Evolutionary conservation across 1,140 invertebrate genomes (phyloP), one percentile per base, ranked within the genome.

Genomic region (Contarinia nasturtii): DNA sequence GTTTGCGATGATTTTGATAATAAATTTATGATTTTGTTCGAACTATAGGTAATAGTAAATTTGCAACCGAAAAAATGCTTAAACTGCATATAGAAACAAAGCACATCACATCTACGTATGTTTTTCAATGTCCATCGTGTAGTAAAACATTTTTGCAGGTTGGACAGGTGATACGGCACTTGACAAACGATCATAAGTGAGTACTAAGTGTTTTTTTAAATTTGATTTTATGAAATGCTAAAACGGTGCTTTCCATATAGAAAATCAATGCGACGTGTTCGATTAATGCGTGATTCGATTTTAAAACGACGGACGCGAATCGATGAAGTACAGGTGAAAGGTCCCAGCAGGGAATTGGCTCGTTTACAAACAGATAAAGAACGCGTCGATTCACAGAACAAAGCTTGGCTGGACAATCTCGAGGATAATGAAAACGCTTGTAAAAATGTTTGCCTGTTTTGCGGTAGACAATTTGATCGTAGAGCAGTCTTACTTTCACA

Each of bases 121-220:
- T 76, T 3, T 81, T 75, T 57, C 71, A 72, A 12, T 83, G 80
- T 56, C 77, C 77, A 11, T 74, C 73, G 49, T 82, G 79, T 56
- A 60, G 74, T n/a, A 71, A 72, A 48, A 73, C 71, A 49, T 81
- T 80, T 60, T 67, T 76, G 33, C 79, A 77, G 51, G 68, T 74
- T 0, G 80, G 76, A 71, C 74, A 76, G 53, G 79, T 81, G 5
- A 77, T 77, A 54, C 67, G 79, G n/a, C 80, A 82, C 68, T 64
- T 82, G 8, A 73, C 72, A 47, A 80, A 78, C 70, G 72, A 79
- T 56, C 74, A 78, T 58, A 66, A 71, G 72, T 74, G n/a, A n/a
- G n/a, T n/a, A n/a, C n/a, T n/a, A n/a, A n/a, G n/a, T n/a, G n/a
- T n/a, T n/a, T n/a, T n/a, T n/a, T n/a, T n/a, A n/a, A n/a, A n/a